Evolutionary conservation across 1,140 invertebrate genomes (phyloP).

Genomic region (Vanessa tameamea): DNA sequence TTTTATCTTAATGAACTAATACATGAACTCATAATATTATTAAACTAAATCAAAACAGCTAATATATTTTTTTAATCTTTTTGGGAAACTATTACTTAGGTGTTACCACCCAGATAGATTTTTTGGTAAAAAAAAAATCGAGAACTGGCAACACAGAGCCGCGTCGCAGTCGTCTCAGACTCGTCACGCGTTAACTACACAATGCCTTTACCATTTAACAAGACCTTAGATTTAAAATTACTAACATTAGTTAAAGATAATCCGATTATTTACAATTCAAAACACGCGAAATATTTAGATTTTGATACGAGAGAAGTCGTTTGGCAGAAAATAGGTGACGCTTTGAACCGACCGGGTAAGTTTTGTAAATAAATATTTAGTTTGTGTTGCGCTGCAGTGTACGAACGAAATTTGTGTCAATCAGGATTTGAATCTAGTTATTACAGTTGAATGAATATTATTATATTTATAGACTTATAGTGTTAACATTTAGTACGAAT

Average conservation of each 20-base stretch:
- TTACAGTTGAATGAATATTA: no score
- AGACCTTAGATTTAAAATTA: slow-evolving; percentile 59
- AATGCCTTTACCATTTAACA: slow-evolving; percentile 63
- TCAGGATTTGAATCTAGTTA: not conserved
- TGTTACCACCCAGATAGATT: not conserved
- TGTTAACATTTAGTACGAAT: no score
- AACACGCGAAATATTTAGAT: slow-evolving; percentile 61
- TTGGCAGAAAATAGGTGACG: slow-evolving; percentile 71
- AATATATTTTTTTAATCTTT: not conserved
- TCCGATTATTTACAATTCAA: slow-evolving; percentile 59
- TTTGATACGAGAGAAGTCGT: slow-evolving; percentile 64
- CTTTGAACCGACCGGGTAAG: slow-evolving; percentile 59
- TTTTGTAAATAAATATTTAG: slow-evolving; percentile 24
- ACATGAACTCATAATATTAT: no score
- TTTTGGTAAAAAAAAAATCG: not conserved
- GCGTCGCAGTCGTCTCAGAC: slow-evolving; percentile 36
- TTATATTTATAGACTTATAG: no score
- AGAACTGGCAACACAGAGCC: slow-evolving; percentile 13
- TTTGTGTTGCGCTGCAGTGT: not conserved
- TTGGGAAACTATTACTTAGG: not conserved
- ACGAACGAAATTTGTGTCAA: not conserved
- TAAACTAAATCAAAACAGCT: not conserved
- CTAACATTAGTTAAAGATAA: slow-evolving; percentile 61
- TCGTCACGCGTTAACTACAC: slow-evolving; percentile 25
- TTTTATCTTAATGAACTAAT: no score